phyloP scores from a whole-genome alignment of 2,113 vertebrate genomes.

The Tautogolabrus adspersus region DNA sequence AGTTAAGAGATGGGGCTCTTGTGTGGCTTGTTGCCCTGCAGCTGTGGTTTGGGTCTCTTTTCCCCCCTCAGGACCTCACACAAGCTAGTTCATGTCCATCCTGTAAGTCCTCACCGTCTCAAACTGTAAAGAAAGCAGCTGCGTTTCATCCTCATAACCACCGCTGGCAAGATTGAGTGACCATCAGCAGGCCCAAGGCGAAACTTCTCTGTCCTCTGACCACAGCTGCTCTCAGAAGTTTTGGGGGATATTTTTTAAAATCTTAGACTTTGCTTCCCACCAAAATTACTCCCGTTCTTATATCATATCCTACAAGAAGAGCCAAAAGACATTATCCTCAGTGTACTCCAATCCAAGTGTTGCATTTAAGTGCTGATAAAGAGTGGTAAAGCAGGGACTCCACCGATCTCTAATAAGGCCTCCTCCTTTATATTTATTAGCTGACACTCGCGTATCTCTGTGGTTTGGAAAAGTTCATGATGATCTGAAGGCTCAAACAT shows the following conservation, averaged over 20 bases:
- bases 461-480: constrained; percentile 57
- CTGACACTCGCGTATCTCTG: constrained; percentile 33
- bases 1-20: constrained; percentile 49
- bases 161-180: constrained; percentile 48
- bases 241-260: constrained; percentile 48
- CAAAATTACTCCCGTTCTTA: constrained; percentile 41
- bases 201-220: constrained; percentile 35
- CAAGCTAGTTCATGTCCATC: constrained; percentile 60
- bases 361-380: constrained; percentile 52
- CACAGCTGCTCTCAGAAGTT: constrained; percentile 60
- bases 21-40: constrained; percentile 68
- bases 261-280: constrained; percentile 48
- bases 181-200: constrained; percentile 29
- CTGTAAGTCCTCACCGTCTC: constrained; percentile 48
- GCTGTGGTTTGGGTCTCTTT: constrained; percentile 61
- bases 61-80: constrained; percentile 58
- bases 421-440: constrained; percentile 51
- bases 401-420: constrained; percentile 31
- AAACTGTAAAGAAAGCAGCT: constrained; percentile 66
- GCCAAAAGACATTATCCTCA: constrained; percentile 60
- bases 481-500: constrained; percentile 44
- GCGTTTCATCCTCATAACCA: constrained; percentile 63
- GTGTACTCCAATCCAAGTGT: constrained; percentile 56
- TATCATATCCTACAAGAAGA: constrained; percentile 38
- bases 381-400: constrained; percentile 29